Percentiles rank a stretch among this genome's conserved stretches.
These are phyloP conservation scores for Laticauda colubrina DNA, from an alignment of 2,113 vertebrate species.

Conservation along the genomic window DNA sequence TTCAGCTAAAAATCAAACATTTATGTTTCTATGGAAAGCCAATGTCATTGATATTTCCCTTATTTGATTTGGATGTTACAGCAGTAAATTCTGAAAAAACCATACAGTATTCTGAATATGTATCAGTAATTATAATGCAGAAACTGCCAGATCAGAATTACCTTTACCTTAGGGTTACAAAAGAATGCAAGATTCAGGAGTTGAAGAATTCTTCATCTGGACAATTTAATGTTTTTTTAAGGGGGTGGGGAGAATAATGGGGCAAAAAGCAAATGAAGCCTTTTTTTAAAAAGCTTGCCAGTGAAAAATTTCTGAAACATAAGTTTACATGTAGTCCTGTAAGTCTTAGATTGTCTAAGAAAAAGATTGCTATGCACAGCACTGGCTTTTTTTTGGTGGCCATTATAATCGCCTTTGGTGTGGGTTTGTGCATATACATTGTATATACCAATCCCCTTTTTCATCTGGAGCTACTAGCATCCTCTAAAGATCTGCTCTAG, in stretches of 20 bases:
- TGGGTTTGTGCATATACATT: background rate
- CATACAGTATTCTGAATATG: slow-evolving; percentile 25
- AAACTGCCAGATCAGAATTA: slow-evolving; percentile 39
- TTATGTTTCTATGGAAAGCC: background rate
- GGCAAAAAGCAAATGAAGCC: background rate
- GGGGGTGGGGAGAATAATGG: background rate
- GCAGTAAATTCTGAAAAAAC: slow-evolving; percentile 12
- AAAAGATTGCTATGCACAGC: background rate
- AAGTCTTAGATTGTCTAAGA: background rate
- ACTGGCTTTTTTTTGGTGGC: background rate
- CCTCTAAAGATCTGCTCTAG: background rate
- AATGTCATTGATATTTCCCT: background rate
- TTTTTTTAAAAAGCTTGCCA: background rate
- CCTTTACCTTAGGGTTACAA: background rate
- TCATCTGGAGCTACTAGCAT: background rate
- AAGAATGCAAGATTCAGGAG: background rate
- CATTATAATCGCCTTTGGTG: background rate
- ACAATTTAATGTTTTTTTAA: background rate
- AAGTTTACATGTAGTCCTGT: background rate
- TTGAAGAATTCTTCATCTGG: background rate
- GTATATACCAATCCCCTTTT: background rate
- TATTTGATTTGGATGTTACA: background rate
- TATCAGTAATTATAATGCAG: slow-evolving; percentile 49
- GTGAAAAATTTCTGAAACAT: background rate
- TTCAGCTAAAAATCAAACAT: slow-evolving; percentile 25